Conservation (phyloP, 2,888 invertebrate species). For the Melolontha melolontha region DNA sequence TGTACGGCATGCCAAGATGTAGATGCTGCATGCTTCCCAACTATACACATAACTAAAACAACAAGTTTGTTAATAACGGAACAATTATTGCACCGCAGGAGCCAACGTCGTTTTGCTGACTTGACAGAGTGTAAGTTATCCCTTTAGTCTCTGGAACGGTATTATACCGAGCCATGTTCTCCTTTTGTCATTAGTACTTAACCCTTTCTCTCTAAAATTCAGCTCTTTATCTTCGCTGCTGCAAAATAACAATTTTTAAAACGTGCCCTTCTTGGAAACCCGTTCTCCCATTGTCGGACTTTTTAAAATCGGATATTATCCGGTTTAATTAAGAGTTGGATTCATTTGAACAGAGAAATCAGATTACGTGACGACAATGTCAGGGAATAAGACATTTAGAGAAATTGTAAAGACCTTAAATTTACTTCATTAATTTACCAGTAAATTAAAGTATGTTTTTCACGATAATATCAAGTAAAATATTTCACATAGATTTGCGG, state of each 20-base stretch:
- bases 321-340: conserved; percentile 28
- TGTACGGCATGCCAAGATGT: conserved; percentile 9
- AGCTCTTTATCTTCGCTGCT: background rate
- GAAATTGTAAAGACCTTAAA: conserved; percentile 24
- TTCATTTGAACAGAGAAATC: conserved; percentile 9
- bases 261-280: conserved; percentile 8
- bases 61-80: conserved; percentile 34
- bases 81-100: conserved; percentile 34
- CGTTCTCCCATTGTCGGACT: conserved; percentile 10
- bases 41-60: conserved; percentile 22
- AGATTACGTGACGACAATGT: conserved; percentile 17
- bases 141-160: conserved; percentile 2
- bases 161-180: conserved; percentile 8
- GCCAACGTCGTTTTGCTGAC: conserved; percentile 28
- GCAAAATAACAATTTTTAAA: conserved; percentile 31
- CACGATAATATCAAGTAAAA: background rate
- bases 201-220: conserved; percentile 11
- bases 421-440: conserved; percentile 26
- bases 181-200: conserved; percentile 28
- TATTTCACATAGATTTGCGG: background rate
- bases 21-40: conserved; percentile 8
- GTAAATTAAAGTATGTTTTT: background rate
- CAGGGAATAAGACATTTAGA: conserved; percentile 16
- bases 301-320: conserved; percentile 36
- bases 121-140: conserved; percentile 13